Evolutionary conservation across 30 jellyfish, hydroid and myxozoan genomes (phyloP).

Genomic region (Aurelia coerulea): DNA sequence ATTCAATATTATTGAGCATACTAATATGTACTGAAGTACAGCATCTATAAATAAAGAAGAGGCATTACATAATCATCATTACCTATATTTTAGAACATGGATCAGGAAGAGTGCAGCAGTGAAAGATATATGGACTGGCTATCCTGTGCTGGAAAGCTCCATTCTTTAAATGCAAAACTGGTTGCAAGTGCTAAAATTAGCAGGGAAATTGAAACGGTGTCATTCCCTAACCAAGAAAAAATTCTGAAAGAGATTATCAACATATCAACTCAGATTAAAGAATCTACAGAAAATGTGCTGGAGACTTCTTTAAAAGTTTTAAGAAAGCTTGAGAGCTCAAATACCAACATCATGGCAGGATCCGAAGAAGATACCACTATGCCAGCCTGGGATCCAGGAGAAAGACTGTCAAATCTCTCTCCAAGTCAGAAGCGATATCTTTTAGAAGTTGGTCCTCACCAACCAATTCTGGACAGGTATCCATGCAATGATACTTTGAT

Average conservation of each 20-base stretch:
- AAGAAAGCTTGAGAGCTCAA: constrained; percentile 12
- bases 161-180: background rate
- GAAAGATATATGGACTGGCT: constrained; percentile 21
- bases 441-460: constrained; percentile 17
- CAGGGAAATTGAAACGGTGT: background rate
- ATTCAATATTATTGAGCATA: background rate
- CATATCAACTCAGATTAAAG: constrained; percentile 15
- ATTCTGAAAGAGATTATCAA: background rate
- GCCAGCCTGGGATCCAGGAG: constrained; percentile 42
- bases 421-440: constrained; percentile 21
- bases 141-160: constrained; percentile 33
- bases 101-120: background rate
- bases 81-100: background rate
- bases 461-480: constrained; percentile 38
- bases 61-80: no score
- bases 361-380: background rate
- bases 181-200: background rate
- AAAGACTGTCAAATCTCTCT: constrained; percentile 1
- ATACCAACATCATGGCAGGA: constrained; percentile 1
- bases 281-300: constrained; percentile 28
- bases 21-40: no score
- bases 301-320: constrained; percentile 6
- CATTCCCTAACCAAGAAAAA: constrained; percentile 35
- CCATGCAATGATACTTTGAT: constrained; percentile 16
- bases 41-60: no score